These are phyloP conservation scores for Eulimnadia texana DNA, from an alignment of 1,140 invertebrate species.

Conservation along the genomic window DNA sequence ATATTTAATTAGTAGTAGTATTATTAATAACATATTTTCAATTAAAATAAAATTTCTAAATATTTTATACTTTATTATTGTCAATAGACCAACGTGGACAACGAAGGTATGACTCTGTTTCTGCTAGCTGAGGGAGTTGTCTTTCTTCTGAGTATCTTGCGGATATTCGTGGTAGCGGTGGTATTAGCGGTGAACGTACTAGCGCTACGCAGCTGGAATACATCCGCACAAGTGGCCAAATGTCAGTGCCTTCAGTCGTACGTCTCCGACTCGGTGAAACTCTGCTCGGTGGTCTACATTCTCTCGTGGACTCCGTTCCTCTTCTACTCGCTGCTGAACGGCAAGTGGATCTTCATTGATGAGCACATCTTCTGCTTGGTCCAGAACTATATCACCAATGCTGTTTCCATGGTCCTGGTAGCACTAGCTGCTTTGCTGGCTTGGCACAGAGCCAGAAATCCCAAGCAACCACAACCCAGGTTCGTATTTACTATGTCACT, in stretches of 20 bases:
- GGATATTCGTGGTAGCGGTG: constrained; percentile 10
- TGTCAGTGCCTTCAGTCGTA: constrained; percentile 11
- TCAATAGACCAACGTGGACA: constrained; percentile 3
- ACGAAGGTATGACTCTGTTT: neutral
- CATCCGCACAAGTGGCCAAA: neutral
- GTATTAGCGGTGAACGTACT: constrained; percentile 12
- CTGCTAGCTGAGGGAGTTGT: constrained; percentile 14
- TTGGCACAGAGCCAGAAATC: neutral
- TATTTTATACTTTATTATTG: neutral
- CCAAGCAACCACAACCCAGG: neutral
- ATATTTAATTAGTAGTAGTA: neutral
- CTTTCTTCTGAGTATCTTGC: constrained; percentile 12
- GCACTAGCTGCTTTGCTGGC: constrained; percentile 8
- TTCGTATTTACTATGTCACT: too few relatives aligned
- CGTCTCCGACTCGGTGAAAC: constrained; percentile 13
- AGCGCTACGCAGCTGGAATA: neutral
- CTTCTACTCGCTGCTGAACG: constrained; percentile 15
- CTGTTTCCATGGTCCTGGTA: constrained; percentile 16
- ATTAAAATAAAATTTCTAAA: neutral
- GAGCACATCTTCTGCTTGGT: constrained; percentile 15
- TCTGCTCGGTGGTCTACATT: constrained; percentile 17
- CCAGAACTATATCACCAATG: constrained; percentile 18
- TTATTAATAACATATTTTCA: neutral
- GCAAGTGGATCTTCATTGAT: constrained; percentile 15
- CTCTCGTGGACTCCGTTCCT: constrained; percentile 17